Base-by-base conservation (phyloP, 2,797 vertebrate genomes). In the Sorex maritimensis region DNA sequence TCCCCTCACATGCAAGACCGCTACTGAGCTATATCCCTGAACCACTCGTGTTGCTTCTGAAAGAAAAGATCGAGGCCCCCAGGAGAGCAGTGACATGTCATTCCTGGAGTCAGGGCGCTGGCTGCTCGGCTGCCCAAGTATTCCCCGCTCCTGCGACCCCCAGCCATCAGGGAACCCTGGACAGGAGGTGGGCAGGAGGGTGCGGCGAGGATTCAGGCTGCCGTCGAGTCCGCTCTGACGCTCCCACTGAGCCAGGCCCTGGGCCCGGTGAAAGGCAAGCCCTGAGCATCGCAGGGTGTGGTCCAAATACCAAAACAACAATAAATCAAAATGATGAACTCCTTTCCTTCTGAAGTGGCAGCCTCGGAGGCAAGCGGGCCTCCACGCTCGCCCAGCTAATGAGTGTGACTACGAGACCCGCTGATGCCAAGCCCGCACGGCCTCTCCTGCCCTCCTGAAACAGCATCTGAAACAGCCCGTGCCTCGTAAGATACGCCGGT, bases 341-440 rank as follows among this genome's bases (percentile, higher is more conserved):
- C 78, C 81, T 91, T 92, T 87, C 55, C 52, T 34, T 84, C 55
- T 78, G 34, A 92, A 91, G 75, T 74, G 81, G 92, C 81, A 87
- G 91, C 63, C 73, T 92, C 63, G 13, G 81, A 86, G 26, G 26
- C 58, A 15, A 88, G 85, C 77, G 2, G 2, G 83, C 49, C 58
- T 90, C 34, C 71, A 44, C 86, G 83, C 63, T 86, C 73, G 63
- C 83, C 34, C 28, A 8, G 55, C 73, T 55, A 89, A 83, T 49
- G 49, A 84, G 49, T 55, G 28, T 77, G n/a, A 85, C 63, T 13
- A 30, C 46, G 69, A 26, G 24, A 44, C 81, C 49, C 67, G 52
- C 71, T 46, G 41, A 46, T 49, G 80, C 55, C 87, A 86, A 69
- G 68, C 10, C 79, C 38, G 61, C 85, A 58, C 23, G 26, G 77